Evolutionary conservation across 1,140 invertebrate genomes (phyloP).

Genomic region (Trachymyrmex septentrionalis): DNA sequence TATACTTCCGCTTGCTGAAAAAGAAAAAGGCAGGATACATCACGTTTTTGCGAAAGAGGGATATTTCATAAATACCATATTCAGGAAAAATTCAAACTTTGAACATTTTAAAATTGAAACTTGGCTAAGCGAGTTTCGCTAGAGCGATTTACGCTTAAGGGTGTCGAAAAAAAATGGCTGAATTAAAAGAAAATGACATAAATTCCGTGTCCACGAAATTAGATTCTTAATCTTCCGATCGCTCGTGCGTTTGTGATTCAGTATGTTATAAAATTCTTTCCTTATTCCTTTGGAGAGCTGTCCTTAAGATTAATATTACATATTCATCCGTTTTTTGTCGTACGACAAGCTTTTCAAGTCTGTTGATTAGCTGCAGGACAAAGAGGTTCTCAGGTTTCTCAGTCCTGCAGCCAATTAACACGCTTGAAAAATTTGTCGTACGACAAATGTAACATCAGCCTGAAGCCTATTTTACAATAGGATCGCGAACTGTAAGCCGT

Average conservation of each 20-base stretch:
- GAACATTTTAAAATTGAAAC: slow-evolving; percentile 19
- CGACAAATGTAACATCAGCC: too few species aligned
- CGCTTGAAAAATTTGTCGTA: too few species aligned
- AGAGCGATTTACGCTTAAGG: slow-evolving; percentile 10
- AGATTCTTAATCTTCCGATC: slow-evolving; percentile 47
- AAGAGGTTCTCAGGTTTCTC: too few species aligned
- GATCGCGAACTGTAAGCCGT: too few species aligned
- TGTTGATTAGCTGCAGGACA: too few species aligned
- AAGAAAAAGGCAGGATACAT: neutral
- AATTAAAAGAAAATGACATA: slow-evolving; percentile 34
- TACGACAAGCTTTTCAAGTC: too few species aligned
- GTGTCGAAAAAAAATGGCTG: slow-evolving; percentile 10
- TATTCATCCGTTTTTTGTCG: too few species aligned
- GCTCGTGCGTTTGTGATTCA: neutral
- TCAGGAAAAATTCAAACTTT: slow-evolving; percentile 39
- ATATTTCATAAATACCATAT: slow-evolving; percentile 57
- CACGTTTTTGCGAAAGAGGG: neutral
- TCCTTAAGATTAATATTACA: neutral
- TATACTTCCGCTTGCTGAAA: slow-evolving; percentile 69
- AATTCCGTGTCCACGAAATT: slow-evolving; percentile 37
- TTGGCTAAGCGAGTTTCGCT: slow-evolving; percentile 11
- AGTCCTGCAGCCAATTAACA: too few species aligned
- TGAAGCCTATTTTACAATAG: too few species aligned
- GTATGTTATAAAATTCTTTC: slow-evolving; percentile 10
- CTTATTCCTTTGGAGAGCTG: neutral